Evolutionary conservation across 2,888 invertebrate species (phyloP), one percentile per base, ranked within the genome.

Genomic region (Agonopterix subpropinquella): DNA sequence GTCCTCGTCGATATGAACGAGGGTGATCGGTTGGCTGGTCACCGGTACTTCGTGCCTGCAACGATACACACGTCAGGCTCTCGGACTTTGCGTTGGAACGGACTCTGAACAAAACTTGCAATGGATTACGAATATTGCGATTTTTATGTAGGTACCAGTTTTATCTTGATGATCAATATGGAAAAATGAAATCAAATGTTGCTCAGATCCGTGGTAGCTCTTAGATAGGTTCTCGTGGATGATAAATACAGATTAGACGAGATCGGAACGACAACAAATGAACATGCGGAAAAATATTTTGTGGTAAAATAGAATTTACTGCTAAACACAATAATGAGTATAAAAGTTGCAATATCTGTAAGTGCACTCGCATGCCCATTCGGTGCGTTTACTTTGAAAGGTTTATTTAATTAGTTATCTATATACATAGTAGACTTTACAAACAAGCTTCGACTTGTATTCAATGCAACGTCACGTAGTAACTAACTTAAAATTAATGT

Each of bases 41-140:
- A 99, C 98, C 82, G 98, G 98, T 90, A 98, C 96, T 93, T 99
- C 99, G 92, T 99, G 99, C 93, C 98, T 97, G 95, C 83, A 88
- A 88, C 82, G 85, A 86, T 85, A 88, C 76, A 85, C 73, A 83
- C 76, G 81, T 87, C 84, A 87, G 85, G 80, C 80, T 67, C 54
- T 55, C 63, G 62, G 62, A 58, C 53, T 65, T 52, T 50, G 56
- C 58, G 55, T 51, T 57, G 49, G 55, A 52, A 55, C 62, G 62
- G 62, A 73, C 70, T 58, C 64, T 73, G 74, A 74, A 70, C 76
- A 70, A 71, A 58, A 50, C 47, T 43, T 42, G 43, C 35, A 49
- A 45, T 48, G 45, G 49, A 53, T 11, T 11, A 13, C n/a, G 11
- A n/a, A 11, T 11, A 11, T 11, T 11, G 42, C 8, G 8, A 42